A percentile compares a stretch with the other conserved stretches of the same genome.
Conservation (phyloP, 2,888 invertebrate species). For the Netelia inedita region DNA sequence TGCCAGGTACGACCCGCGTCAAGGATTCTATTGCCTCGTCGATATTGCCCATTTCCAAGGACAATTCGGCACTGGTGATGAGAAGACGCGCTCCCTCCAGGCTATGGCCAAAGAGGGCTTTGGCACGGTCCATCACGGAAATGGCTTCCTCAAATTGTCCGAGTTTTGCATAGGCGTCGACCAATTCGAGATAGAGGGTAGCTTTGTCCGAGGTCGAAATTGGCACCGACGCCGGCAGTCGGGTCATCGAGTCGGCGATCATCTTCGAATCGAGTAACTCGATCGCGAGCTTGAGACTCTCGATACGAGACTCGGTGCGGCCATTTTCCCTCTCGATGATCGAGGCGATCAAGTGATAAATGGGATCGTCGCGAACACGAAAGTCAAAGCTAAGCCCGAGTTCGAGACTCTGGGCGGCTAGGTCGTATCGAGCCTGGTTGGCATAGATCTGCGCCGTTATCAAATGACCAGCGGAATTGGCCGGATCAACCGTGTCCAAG, state of each 20-base stretch:
- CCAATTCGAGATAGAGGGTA: slow-evolving; percentile 94
- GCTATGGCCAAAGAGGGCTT: slow-evolving; percentile 90
- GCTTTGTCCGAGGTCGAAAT: slow-evolving; percentile 90
- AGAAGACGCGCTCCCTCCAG: slow-evolving; percentile 94
- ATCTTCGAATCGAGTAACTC: slow-evolving; percentile 84
- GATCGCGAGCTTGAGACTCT: slow-evolving; percentile 91
- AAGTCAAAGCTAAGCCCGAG: slow-evolving; percentile 97
- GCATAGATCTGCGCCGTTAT: slow-evolving; percentile 95
- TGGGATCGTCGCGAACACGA: slow-evolving; percentile 95
- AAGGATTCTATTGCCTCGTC: slow-evolving; percentile 93
- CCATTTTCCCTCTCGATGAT: slow-evolving; percentile 92
- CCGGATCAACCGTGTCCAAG: slow-evolving; percentile 91
- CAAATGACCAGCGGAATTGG: slow-evolving; percentile 93
- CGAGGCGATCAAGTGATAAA: slow-evolving; percentile 95
- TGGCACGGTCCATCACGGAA: slow-evolving; percentile 91
- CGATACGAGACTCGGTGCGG: slow-evolving; percentile 90
- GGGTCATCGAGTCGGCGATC: too few species aligned
- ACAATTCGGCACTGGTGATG: slow-evolving; percentile 94
- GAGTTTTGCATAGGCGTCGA: slow-evolving; percentile 90
- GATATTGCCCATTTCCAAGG: slow-evolving; percentile 92
- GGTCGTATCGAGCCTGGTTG: slow-evolving; percentile 89
- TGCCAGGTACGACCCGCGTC: slow-evolving; percentile 91
- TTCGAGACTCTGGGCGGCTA: slow-evolving; percentile 95
- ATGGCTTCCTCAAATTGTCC: slow-evolving; percentile 93
- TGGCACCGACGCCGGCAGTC: slow-evolving; percentile 35